Percentiles rank a stretch among this genome's conserved stretches.
Evolutionary conservation across 1,140 invertebrate genomes (phyloP).

Genomic region (Acyrthosiphon pisum): DNA sequence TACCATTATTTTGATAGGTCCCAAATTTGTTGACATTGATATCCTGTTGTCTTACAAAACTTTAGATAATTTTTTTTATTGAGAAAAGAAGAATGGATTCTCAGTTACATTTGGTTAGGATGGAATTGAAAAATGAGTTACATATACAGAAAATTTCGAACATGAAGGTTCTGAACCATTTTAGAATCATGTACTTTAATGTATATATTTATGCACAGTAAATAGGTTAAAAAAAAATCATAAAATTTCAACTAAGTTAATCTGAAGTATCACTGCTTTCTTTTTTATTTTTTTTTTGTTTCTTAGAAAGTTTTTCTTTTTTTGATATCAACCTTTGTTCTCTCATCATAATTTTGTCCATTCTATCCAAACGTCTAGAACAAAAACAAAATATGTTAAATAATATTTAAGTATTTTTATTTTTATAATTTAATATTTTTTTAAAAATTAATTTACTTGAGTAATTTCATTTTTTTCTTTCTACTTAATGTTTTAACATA

Average conservation of each 20-base stretch:
- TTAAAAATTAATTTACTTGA: conserved; percentile 39
- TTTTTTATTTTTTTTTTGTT: conserved; percentile 38
- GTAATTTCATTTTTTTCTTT: conserved; percentile 54
- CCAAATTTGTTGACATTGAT: neutral
- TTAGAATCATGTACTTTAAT: too few species aligned
- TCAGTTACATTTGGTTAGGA: too few species aligned
- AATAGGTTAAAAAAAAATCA: neutral
- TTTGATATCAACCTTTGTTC: conserved; percentile 54
- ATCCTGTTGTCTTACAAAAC: neutral
- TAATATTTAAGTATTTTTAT: neutral
- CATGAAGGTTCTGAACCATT: too few species aligned
- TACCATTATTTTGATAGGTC: neutral
- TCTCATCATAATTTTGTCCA: conserved; percentile 49
- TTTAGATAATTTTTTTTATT: neutral
- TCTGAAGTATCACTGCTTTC: conserved; percentile 27
- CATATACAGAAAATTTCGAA: too few species aligned
- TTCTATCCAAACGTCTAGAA: conserved; percentile 50
- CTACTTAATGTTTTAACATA: conserved; percentile 41
- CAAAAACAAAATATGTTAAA: conserved; percentile 39
- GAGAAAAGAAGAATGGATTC: too few species aligned
- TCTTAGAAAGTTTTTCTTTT: conserved; percentile 48
- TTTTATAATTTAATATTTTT: neutral
- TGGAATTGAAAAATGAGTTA: too few species aligned
- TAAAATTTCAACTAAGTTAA: neutral
- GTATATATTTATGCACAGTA: neutral